Evolutionary conservation across 1,140 invertebrate species (phyloP).

Genomic region (Aphelenchoides fujianensis): DNA sequence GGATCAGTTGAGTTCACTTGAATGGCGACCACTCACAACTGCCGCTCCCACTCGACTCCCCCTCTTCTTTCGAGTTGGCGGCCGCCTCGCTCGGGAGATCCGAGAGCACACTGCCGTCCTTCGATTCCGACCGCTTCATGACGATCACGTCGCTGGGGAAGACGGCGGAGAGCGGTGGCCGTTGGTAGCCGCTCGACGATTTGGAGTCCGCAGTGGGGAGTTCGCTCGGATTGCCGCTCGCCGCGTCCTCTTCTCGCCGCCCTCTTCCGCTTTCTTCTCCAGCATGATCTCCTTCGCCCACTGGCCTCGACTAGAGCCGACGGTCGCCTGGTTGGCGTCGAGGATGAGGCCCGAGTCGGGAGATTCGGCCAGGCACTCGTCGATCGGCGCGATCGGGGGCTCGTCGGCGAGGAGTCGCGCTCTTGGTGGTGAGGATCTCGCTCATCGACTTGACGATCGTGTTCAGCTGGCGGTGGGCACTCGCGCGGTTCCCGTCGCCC

Average conservation of each 20-base stretch:
- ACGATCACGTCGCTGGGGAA: slow-evolving; percentile 33
- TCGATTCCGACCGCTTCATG: slow-evolving; percentile 34
- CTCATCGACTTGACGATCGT: slow-evolving; percentile 52
- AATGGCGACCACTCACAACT: no score
- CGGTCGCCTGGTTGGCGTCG: slow-evolving; percentile 54
- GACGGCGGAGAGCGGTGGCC: slow-evolving; percentile 23
- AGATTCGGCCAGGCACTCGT: not conserved
- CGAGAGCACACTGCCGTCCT: slow-evolving; percentile 21
- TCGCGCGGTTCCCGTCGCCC: not conserved
- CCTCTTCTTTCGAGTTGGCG: no score
- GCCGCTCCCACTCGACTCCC: no score
- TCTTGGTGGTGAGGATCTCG: slow-evolving; percentile 44
- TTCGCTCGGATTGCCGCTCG: no score
- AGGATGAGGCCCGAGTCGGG: slow-evolving; percentile 3
- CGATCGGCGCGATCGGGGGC: not conserved
- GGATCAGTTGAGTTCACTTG: no score
- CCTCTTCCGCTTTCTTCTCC: slow-evolving; percentile 36
- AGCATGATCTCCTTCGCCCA: slow-evolving; percentile 58
- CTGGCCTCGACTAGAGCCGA: slow-evolving; percentile 54
- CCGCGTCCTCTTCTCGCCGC: slow-evolving; percentile 26
- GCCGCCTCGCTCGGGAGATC: slow-evolving; percentile 4
- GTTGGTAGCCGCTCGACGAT: slow-evolving; percentile 15
- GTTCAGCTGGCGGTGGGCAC: not conserved
- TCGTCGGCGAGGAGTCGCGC: slow-evolving; percentile 4
- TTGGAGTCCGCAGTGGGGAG: slow-evolving; percentile 7